Base-by-base conservation (phyloP, 1,140 invertebrate species). In the Plectrocnemia conspersa region DNA sequence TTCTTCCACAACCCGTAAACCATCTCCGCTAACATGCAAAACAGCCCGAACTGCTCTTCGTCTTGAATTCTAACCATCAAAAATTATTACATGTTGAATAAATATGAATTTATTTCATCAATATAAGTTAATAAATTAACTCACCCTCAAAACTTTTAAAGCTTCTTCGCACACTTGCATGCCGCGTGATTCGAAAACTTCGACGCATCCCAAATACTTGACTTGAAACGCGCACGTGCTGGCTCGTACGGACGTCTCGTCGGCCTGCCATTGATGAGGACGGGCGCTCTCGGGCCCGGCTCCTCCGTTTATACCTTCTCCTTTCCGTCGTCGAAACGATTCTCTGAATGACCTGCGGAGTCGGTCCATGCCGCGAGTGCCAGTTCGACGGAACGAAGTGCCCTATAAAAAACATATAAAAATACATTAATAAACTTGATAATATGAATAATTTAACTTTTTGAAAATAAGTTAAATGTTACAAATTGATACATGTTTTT, bases 151-250 rank as follows among this genome's bases (percentile, higher is more conserved):
- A 48, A 93, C 89, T 81, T 97, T 98, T 27, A 99, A 80, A 16
- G 97, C 97, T 74, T 97, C 94, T 74, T 99, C 97, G 78, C 97
- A 99, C 27, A 99, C 93, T 75, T 97, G 91, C 94, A 99, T 98
- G 15, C 97, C 97, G 65, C 97, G 81, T 0, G 95, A 98, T 74
- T 99, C 97, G 73, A 94, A 98, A 2, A 99, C 97, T 77, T 99
- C 97, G 1, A 98, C 92, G 76, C 93, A 97, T 58, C 97, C 97
- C 64, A 99, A 76, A 79, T 99, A 99, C 85, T 98, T 96, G 57
- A 99, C 97, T 64, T 90, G 84, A 77, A 99, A 99, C 66, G 85
- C 89, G 77, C 97, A 99, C 19, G 91, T 97, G 63, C 93, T 95
- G 13, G 89, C 86, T 29, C 95, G 78, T 1, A 99, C 97, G 41